Percentiles rank a stretch among this genome's conserved stretches.
Evolutionary conservation across 2,797 vertebrate genomes (phyloP).

Genomic region (Oreochromis mossambicus): DNA sequence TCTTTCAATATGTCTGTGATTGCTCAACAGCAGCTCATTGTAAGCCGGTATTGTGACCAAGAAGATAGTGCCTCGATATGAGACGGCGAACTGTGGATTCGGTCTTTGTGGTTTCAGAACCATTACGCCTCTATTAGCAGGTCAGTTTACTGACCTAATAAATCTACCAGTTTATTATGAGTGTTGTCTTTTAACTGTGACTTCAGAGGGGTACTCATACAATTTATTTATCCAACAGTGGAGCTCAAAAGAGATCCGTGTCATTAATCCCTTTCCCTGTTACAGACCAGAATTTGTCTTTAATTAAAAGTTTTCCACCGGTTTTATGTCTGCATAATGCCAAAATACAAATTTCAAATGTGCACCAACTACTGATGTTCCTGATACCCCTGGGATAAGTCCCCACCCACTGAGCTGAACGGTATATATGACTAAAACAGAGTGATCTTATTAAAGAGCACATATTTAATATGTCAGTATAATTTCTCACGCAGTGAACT

Average conservation of each 20-base stretch:
- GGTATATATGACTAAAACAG: slow-evolving; percentile 11
- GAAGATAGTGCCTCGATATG: background rate
- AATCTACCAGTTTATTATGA: background rate
- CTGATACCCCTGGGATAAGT: background rate
- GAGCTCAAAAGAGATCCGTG: background rate
- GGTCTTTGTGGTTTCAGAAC: background rate
- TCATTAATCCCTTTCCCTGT: background rate
- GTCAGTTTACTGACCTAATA: background rate
- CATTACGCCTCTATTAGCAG: background rate
- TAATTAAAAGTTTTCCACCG: background rate
- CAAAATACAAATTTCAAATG: background rate
- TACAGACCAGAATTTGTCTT: background rate
- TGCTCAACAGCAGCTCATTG: background rate
- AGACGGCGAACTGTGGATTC: background rate
- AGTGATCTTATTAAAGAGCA: slow-evolving; percentile 24
- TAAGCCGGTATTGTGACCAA: background rate
- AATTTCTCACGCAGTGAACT: background rate
- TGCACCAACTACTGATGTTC: background rate
- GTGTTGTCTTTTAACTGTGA: background rate
- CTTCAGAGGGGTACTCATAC: background rate
- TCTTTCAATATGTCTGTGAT: background rate
- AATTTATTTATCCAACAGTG: background rate
- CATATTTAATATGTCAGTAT: slow-evolving; percentile 14
- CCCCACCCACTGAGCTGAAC: background rate
- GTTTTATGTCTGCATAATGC: background rate